A percentile compares a stretch with the other conserved stretches of the same genome.
Conservation (phyloP, 2,113 vertebrate species). For the Myotis lucifugus region DNA sequence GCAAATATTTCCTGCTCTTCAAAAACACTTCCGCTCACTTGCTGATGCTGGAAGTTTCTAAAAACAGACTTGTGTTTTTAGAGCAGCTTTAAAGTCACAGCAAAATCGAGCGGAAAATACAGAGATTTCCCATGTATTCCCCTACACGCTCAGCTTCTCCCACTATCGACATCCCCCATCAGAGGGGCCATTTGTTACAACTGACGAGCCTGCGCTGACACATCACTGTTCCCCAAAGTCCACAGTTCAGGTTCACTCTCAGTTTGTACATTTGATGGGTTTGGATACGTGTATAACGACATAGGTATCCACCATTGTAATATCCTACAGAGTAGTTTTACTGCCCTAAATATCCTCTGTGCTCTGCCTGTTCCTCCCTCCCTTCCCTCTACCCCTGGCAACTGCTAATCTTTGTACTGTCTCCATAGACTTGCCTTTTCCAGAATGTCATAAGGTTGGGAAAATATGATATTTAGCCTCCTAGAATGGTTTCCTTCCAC, state of each 20-base stretch:
- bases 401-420: neutral
- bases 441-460: neutral
- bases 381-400: neutral
- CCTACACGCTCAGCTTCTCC: neutral
- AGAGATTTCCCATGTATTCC: neutral
- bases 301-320: neutral
- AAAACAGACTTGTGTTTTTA: conserved; percentile 17
- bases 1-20: neutral
- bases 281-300: neutral
- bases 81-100: neutral
- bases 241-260: neutral
- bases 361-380: neutral
- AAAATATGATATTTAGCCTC: neutral
- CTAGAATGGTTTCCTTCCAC: neutral
- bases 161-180: neutral
- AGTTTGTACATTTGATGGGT: neutral
- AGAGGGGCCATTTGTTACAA: neutral
- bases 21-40: neutral
- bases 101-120: neutral
- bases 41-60: neutral
- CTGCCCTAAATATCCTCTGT: neutral
- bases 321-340: neutral
- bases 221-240: neutral
- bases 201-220: neutral
- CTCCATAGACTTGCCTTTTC: neutral